phyloP scores from a whole-genome alignment of 2,797 vertebrate genomes.

The Masticophis lateralis region DNA sequence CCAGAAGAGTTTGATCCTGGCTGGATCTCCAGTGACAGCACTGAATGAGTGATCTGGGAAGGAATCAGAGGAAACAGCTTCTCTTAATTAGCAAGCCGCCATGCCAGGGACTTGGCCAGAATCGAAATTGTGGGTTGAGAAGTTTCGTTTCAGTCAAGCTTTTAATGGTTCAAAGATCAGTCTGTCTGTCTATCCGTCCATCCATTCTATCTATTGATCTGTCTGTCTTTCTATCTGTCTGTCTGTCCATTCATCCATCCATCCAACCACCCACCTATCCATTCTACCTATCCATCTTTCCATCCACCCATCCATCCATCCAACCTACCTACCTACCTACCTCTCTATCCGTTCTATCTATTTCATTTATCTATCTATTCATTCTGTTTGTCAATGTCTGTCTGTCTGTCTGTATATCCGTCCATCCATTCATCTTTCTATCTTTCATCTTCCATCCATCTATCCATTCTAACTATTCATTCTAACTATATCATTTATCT shows the following conservation, averaged over 20 bases:
- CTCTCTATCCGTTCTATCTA: neutral
- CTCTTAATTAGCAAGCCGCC: neutral
- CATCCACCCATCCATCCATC: neutral
- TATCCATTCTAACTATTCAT: no score
- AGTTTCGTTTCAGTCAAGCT: neutral
- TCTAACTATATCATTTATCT: no score
- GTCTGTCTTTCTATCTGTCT: no score
- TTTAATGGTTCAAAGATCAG: neutral
- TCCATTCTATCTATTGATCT: neutral
- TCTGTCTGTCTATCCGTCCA: fast-evolving
- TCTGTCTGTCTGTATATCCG: neutral
- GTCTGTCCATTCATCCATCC: fast-evolving
- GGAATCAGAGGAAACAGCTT: neutral
- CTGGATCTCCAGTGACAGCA: neutral
- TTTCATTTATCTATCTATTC: neutral
- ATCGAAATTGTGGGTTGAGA: neutral
- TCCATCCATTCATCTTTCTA: no score
- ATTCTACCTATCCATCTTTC: no score
- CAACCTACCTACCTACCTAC: no score
- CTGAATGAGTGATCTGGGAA: neutral
- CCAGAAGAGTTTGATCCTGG: neutral
- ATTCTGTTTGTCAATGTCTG: neutral
- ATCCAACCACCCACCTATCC: no score
- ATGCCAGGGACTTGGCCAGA: neutral
- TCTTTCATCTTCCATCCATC: no score